Evolutionary conservation across 2,797 vertebrate genomes (phyloP), one percentile per base, ranked within the genome.

Genomic region (Typhlichthys subterraneus): DNA sequence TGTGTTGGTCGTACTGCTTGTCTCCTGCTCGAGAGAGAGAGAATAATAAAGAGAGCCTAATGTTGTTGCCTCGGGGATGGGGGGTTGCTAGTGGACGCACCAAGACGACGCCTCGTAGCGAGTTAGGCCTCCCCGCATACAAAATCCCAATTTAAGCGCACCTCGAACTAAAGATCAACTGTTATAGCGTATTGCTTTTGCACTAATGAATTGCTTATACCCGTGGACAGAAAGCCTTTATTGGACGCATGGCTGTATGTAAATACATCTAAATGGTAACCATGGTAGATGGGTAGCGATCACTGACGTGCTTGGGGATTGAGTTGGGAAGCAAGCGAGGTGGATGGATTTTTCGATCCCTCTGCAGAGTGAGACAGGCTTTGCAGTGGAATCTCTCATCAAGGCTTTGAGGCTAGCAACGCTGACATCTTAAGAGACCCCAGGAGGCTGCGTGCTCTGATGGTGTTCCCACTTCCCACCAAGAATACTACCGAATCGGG

Each of bases 371-470:
- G 59, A 73, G 73, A 73, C 58, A 47, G 19, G 49, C 63, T 29
- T 61, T 48, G 60, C 4, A 0, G 51, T 66, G 63, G 69, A 82
- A 82, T 81, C 68, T 83, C 76, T 17, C 67, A 76, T 69, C 61
- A 69, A 69, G 46, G 3, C 60, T 63, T 57, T 57, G 77, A 84
- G 84, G 75, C 45, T 69, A 45, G 75, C 80, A 71, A 80, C 0
- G 84, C 77, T 90, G 91, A 92, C 90, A 89, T 82, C 80, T 70
- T 70, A 19, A 19, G 19, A 19, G 19, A 19, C 19, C 19, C 60
- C 70, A 12, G 42, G 60, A 65, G 67, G 54, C 64, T 62, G 57
- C 29, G 45, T 52, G 60, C 67, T 73, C 67, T 75, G 53, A 65
- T 73, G 67, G 72, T 74, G 65, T 72, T 78, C 75, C 71, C 79